Percentiles rank a stretch among this genome's conserved stretches.
Evolutionary conservation across 1,140 invertebrate genomes (phyloP).

Genomic region (Caerostris extrusa): DNA sequence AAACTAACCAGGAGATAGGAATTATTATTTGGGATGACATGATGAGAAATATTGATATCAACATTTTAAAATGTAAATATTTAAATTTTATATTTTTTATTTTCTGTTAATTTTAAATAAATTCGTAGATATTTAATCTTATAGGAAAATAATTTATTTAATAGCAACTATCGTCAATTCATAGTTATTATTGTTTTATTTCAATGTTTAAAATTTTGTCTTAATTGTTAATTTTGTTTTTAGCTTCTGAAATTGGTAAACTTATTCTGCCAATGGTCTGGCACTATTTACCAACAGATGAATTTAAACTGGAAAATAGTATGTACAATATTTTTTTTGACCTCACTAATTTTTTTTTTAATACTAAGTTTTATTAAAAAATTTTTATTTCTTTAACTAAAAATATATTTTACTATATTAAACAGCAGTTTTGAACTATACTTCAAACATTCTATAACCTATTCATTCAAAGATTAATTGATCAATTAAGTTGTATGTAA

Average conservation of each 20-base stretch:
- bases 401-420: too few relatives aligned
- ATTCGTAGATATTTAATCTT: background rate
- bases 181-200: background rate
- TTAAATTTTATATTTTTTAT: background rate
- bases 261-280: slow-evolving; percentile 82
- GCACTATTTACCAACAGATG: slow-evolving; percentile 79
- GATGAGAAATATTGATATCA: slow-evolving; percentile 81
- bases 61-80: slow-evolving; percentile 78
- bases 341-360: too few relatives aligned
- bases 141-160: background rate
- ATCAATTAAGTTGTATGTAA: too few relatives aligned
- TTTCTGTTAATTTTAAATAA: background rate
- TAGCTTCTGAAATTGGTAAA: slow-evolving; percentile 80
- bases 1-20: slow-evolving; percentile 83
- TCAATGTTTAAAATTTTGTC: background rate
- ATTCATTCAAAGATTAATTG: too few relatives aligned
- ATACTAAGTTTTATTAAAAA: too few relatives aligned
- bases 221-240: slow-evolving; percentile 5
- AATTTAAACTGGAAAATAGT: slow-evolving; percentile 73
- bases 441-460: too few relatives aligned
- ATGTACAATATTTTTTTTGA: slow-evolving; percentile 51
- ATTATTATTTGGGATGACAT: slow-evolving; percentile 87
- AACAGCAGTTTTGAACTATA: too few relatives aligned
- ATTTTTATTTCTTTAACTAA: too few relatives aligned
- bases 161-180: background rate